phyloP scores from a whole-genome alignment of 2,113 vertebrate species.

The Passer domesticus region DNA sequence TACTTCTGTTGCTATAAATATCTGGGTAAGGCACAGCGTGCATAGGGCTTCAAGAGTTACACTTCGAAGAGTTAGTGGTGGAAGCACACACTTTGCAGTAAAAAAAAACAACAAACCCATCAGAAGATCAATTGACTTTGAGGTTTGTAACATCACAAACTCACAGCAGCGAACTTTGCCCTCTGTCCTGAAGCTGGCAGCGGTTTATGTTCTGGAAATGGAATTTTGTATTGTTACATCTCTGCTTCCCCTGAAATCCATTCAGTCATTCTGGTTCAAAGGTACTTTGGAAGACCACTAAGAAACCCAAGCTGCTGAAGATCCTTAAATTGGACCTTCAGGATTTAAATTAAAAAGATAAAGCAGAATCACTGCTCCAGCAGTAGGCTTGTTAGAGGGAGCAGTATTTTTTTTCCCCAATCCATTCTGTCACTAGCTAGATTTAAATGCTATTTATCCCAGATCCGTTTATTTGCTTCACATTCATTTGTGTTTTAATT shows the following conservation, averaged over 20 bases:
- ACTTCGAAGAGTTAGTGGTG: background rate
- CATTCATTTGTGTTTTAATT: background rate
- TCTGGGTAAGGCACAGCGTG: background rate
- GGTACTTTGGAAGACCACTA: background rate
- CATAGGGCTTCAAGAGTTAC: background rate
- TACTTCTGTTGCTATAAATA: background rate
- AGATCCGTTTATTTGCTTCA: background rate
- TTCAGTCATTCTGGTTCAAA: background rate
- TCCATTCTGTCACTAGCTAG: background rate
- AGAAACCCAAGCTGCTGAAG: background rate
- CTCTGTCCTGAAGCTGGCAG: background rate
- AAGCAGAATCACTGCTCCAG: accelerated
- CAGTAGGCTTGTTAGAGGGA: background rate
- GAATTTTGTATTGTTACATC: background rate
- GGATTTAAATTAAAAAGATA: too few relatives aligned
- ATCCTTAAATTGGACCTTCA: background rate
- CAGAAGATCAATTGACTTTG: background rate
- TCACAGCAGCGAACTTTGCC: background rate
- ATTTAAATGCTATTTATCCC: background rate
- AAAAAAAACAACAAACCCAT: background rate
- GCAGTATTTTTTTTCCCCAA: background rate
- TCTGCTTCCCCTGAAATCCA: background rate
- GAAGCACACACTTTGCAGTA: background rate
- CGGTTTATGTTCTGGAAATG: background rate
- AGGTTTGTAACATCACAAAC: background rate